Evolutionary conservation across 2,797 vertebrate species (phyloP), one percentile per base, ranked within the genome.

Genomic region (Heteromormyrus szaboi): DNA sequence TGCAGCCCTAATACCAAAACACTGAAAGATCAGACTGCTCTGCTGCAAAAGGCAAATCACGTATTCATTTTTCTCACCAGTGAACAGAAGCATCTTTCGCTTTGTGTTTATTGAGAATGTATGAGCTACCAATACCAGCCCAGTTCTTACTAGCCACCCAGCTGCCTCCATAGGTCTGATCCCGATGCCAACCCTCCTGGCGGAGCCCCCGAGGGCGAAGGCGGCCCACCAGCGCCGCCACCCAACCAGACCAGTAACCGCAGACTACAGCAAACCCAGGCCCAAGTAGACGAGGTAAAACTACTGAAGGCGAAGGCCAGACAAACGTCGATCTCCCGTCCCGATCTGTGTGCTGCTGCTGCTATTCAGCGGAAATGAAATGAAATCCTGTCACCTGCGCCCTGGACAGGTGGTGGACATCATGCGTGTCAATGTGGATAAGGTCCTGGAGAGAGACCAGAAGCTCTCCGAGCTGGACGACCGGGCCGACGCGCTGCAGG

Each of bases 341-440:
- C 65, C 4, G 14, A 17, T 41, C 12, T 6, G 12, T 76, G 41
- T n/a, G 17, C 19, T 65, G 50, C 54, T 59, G 19, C 19, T 59
- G 54, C 37, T 37, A 37, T 59, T 59, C 19, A 22, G 54, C 54
- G 2, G 19, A n/a, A 59, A 17, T 51, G 9, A 4, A 14, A 29
- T 56, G 85, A 19, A 33, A 14, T 33, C 17, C 29, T 59, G n/a
- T 3, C 37, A 37, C 37, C 14, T 41, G 22, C 29, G 19, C 81
- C 81, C 46, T 92, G 56, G 2, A 59, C n/a, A 98, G 97, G 98
- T 98, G 90, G 97, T 98, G 68, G 97, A 97, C 92, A 97, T 98
- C 93, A 97, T 99, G 91, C 96, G 96, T 1, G 96, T 97, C 79
- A 99, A 98, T 0, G 96, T 98, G 91, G 97, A 98, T 91, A 98